Evolutionary conservation across 2,888 invertebrate genomes (phyloP), one percentile per base, ranked within the genome.

Genomic region (Drosophila leonis): DNA sequence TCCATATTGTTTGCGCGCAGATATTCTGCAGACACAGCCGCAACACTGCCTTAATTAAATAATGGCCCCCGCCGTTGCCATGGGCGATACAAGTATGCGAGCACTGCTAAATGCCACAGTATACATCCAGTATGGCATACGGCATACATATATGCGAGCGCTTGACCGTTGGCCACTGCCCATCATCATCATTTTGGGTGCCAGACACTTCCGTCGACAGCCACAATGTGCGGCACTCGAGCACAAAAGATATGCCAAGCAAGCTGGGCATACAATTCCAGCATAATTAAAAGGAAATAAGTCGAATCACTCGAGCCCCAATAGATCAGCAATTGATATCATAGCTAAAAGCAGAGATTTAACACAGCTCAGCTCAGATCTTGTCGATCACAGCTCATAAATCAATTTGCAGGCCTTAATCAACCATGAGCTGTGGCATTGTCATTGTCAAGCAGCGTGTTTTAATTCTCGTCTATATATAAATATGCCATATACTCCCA

Each of bases 151-250:
- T 12, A 12, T 2, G 33, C 33, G 15, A 48, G 24, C 33, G 27
- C n/a, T 54, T 37, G 51, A 42, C 48, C 35, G 52, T n/a, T 68
- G 52, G 56, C 8, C 69, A 56, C 13, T 27, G 51, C 68, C 68
- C 68, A 80, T 83, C 77, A 80, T 82, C 75, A 79, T 83, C 77
- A 66, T 73, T 71, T 83, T 72, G 72, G 67, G 55, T 80, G 86
- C 78, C 85, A 85, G 85, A 85, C 85, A 88, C 71, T 88, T 85
- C 85, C 85, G 85, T 66, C 74, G 78, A 54, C 41, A 27, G 54
- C 67, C 51, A 20, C 56, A 69, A 69, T 74, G 63, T 62, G 65
- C 20, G 54, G 10, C 61, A 49, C 31, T 49, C 48, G 60, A 56
- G 41, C 52, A 74, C 61, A 61, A 66, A 52, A 61, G 42, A 61